Evolutionary conservation across 2,113 vertebrate genomes (phyloP), one percentile per base, ranked within the genome.

Genomic region (Aldabrachelys gigantea): DNA sequence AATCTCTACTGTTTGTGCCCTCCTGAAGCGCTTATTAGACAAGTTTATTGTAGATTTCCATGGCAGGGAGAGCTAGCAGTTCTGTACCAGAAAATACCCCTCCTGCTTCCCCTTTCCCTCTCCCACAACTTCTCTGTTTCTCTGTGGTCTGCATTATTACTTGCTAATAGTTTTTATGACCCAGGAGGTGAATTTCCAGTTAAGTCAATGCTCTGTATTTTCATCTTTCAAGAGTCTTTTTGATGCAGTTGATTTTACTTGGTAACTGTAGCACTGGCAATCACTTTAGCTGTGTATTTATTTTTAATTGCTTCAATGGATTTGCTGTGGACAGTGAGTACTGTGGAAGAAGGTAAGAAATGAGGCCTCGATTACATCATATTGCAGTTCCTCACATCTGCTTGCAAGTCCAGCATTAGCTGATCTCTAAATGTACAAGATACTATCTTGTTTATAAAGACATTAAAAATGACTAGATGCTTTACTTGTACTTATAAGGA

Each of bases 341-440:
- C 99, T 78, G 98, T 99, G 92, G 99, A 99, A 92, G 99, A 99
- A 99, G 99, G 99, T 99, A 98, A 98, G 98, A 95, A 81, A 76
- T 49, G 2, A 0, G 72, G 54, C 59, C 87, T 87, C 22, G 53
- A 35, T 75, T 84, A 49, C 29, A 41, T 8, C 76, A 52, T 2
- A 8, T 91, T 92, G 59, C 38, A 90, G 21, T 91, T 59, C 31
- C 59, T 79, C 22, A 69, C 95, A 83, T 52, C 62, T 49, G 54
- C 9, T 83, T 19, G 10, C 8, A 25, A 47, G 54, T 25, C 41
- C 38, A 25, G 24, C 14, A 25, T 47, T 78, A 27, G n/a, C 38
- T 56, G 35, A 16, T 41, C 24, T 22, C 21, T n/a, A 14, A 82
- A 41, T 41, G n/a, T 82, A 82, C 41, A 93, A 5, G 49, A 31